Evolutionary conservation across 2,888 invertebrate genomes (phyloP), one percentile per base, ranked within the genome.

Genomic region (Cataglyphis rosenhaueri): DNA sequence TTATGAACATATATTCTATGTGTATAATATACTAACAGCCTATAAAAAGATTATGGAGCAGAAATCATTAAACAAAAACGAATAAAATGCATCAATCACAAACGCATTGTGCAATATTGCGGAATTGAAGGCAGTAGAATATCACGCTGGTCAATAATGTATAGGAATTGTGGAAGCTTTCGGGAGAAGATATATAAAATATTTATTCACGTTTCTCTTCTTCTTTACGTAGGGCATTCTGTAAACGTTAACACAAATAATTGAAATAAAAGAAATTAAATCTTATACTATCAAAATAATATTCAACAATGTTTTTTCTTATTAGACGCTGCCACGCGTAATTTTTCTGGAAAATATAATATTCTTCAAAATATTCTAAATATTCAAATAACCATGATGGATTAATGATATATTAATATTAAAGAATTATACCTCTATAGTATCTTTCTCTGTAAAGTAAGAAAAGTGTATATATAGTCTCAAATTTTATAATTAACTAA

Each of bases 1-100:
- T 86, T 82, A 74, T 84, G 82, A 6, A 74, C 32, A 74, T 62
- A 52, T n/a, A 59, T 57, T 78, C 86, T 89, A 87, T 84, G 85
- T 81, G 21, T 85, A 52, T n/a, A 82, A 82, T 79, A 48, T 85
- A 82, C 76, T 73, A 87, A 83, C 48, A 57, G 44, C 73, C 82
- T 87, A 89, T 61, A 35, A 32, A 66, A 21, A 57, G 44, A 61
- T 84, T 86, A 59, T 82, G 76, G 70, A 84, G 65, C 84, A 75
- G 44, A 83, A 87, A 85, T 73, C 41, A 83, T 84, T 21, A 62
- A 87, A 85, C 21, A 5, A 81, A 73, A 84, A 55, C n/a, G 57
- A 75, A 81, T 12, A 18, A 83, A 86, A 84, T 84, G 79, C 81
- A 82, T 76, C 57, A 10, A 82, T 85, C 83, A 82, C 41, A 85